Conservation (phyloP, 2,113 vertebrate genomes). For the rabbit (Oryctolagus cuniculus) region DNA sequence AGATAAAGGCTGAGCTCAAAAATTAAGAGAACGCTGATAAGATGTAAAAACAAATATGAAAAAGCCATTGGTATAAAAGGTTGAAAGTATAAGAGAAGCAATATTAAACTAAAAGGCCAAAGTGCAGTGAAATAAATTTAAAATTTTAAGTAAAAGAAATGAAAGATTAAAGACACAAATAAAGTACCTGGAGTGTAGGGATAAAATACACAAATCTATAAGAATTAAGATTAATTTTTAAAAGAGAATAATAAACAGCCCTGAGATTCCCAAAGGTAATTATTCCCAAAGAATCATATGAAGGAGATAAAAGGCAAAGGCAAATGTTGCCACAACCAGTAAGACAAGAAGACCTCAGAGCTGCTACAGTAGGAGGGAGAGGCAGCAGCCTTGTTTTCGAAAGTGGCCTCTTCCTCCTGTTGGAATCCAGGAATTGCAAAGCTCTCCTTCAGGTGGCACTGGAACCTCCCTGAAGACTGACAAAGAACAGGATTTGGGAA, state of each 20-base stretch:
- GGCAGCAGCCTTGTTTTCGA: background rate
- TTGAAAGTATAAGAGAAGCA: background rate
- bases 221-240: background rate
- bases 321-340: background rate
- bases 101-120: background rate
- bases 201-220: background rate
- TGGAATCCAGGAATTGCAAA: background rate
- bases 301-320: background rate
- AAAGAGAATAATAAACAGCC: background rate
- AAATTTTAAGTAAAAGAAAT: background rate
- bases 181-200: background rate
- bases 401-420: background rate
- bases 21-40: background rate
- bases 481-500: too few species aligned
- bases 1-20: constrained; percentile 11
- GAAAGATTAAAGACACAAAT: background rate
- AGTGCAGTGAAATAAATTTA: background rate
- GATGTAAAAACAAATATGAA: constrained; percentile 4
- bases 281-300: background rate
- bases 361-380: too few species aligned
- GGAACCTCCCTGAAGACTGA: background rate
- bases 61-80: background rate
- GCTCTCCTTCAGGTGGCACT: too few species aligned
- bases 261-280: background rate
- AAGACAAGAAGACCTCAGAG: background rate